These are phyloP conservation scores for Caenorhabditis angaria DNA, from an alignment of 2,888 invertebrate species.

Conservation along the genomic window DNA sequence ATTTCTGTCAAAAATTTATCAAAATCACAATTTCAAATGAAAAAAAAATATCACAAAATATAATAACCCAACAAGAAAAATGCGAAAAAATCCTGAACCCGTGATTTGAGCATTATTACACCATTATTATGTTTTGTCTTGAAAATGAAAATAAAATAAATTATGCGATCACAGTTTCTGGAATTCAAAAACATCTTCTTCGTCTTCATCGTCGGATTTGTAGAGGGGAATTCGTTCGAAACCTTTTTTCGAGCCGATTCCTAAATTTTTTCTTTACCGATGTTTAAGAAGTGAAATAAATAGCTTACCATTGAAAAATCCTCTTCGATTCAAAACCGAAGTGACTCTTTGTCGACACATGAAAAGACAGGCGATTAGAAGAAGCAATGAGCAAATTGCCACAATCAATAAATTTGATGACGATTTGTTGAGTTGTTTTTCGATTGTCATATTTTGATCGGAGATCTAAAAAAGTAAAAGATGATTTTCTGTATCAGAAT, in stretches of 20 bases:
- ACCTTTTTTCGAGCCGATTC: constrained; percentile 40
- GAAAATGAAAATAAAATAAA: neutral
- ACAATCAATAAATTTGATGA: constrained; percentile 32
- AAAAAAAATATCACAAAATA: neutral
- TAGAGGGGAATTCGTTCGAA: constrained; percentile 59
- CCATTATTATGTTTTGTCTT: too few relatives aligned
- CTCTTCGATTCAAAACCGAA: constrained; percentile 47
- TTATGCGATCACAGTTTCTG: constrained; percentile 26
- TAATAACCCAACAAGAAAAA: neutral
- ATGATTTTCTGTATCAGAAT: neutral
- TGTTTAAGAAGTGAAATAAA: neutral
- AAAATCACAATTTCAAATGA: too few relatives aligned
- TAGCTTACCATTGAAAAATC: constrained; percentile 37
- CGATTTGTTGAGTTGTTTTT: constrained; percentile 11
- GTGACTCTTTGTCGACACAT: constrained; percentile 46
- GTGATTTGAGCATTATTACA: neutral
- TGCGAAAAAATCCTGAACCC: neutral
- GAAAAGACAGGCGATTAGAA: constrained; percentile 43
- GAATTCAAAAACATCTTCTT: constrained; percentile 57
- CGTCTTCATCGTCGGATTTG: constrained; percentile 57
- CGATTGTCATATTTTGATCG: constrained; percentile 23
- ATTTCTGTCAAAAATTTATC: too few relatives aligned
- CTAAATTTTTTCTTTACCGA: constrained; percentile 8
- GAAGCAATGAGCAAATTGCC: constrained; percentile 27
- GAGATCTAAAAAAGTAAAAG: constrained; percentile 21